Evolutionary conservation across 64 coral and sea anemone species (phyloP), one percentile per base, ranked within the genome.

Genomic region (Montipora cactus): DNA sequence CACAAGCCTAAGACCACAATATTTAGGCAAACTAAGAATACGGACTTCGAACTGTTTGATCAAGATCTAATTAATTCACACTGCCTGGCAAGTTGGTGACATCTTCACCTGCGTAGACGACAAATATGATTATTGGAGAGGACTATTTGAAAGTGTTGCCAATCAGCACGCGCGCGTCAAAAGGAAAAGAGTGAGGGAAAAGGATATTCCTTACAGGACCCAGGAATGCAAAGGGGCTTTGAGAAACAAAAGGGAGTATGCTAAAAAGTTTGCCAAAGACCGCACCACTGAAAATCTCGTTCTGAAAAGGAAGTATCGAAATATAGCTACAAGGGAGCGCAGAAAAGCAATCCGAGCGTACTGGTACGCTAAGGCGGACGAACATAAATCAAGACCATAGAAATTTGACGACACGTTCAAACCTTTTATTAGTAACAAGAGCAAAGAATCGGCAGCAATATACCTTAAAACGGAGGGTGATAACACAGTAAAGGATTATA

Each of bases 41-140:
- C 79, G 28, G 62, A 91, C n/a, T 70, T 83, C 44, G 79, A 82
- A 9, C 15, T 59, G 18, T 46, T 83, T 74, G 83, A 91, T 44
- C 2, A 91, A 91, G 90, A 91, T n/a, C 44, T 83, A 19, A 11
- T 18, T 1, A 50, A 81, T 22, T 66, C 79, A 11, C 89, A 59
- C 18, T 91, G 69, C 28, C 28, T 28, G 0, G 79, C 89, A 82
- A 25, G 89, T 91, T 3, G 8, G 44, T 51, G 89, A 82, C 5
- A 91, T 83, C 7, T 91, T 91, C 66, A n/a, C 67, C 12, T n/a
- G 47, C n/a, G 19, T 21, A 47, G 67, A 91, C 53, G 79, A 91
- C 11, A 82, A 91, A n/a, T 91, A 67, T 53, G 55, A 90, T n/a
- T 90, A 90, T 22, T 90, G 88, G 88, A 68, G 16, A 79, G 55